Evolutionary conservation across 2,888 invertebrate species (phyloP).

Genomic region (Eledona agricola): DNA sequence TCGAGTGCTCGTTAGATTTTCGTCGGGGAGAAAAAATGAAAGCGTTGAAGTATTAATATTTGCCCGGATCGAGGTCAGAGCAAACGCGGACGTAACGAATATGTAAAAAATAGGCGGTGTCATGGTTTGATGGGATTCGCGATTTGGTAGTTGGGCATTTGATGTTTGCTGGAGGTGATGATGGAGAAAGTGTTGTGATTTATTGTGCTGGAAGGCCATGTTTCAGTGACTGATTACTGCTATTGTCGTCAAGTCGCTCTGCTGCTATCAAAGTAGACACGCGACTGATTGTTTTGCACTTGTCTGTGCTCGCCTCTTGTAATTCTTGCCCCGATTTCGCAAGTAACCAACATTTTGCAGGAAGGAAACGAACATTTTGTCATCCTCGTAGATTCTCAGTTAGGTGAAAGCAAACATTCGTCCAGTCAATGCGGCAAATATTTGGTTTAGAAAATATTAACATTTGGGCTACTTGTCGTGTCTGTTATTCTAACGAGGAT

Average conservation of each 20-base stretch:
- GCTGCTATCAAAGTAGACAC: conserved; percentile 6
- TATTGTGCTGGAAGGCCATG: conserved; percentile 6
- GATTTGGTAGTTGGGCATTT: conserved; percentile 3
- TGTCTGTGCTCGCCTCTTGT: too few species aligned
- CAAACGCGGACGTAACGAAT: conserved; percentile 6
- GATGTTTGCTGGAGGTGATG: conserved; percentile 4
- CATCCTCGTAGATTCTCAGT: too few species aligned
- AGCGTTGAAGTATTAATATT: conserved; percentile 15
- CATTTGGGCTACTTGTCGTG: too few species aligned
- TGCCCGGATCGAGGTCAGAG: conserved; percentile 6
- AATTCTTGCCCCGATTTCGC: too few species aligned
- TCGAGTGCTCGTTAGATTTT: too few species aligned
- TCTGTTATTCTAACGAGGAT: too few species aligned
- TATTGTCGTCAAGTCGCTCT: conserved; percentile 13
- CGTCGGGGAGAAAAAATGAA: conserved; percentile 11
- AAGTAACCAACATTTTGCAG: too few species aligned
- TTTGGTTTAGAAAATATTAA: too few species aligned
- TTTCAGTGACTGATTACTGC: conserved; percentile 7
- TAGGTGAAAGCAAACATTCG: too few species aligned
- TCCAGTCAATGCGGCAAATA: too few species aligned
- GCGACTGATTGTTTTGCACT: background rate
- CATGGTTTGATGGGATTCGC: conserved; percentile 6
- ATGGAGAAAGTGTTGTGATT: conserved; percentile 13
- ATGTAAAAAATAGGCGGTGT: conserved; percentile 10
- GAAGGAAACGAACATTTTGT: too few species aligned